Percentiles rank a stretch among this genome's conserved stretches.
Conservation (phyloP, 2,113 vertebrate genomes). For the Cyprinus carpio region DNA sequence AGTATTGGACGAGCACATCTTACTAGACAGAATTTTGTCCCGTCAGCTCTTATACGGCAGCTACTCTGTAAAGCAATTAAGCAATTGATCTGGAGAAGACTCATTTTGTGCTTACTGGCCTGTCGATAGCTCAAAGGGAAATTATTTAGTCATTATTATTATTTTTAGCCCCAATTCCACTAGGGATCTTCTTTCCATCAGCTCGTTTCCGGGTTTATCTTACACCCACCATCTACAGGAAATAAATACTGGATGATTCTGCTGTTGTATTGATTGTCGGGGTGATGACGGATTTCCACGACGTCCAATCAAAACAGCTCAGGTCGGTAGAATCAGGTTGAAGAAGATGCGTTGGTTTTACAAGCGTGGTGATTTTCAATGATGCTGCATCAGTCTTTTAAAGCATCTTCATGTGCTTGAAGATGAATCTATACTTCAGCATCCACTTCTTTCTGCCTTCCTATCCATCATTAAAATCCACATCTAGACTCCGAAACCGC, state of each 20-base stretch:
- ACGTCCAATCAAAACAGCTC: not conserved
- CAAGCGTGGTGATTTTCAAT: not conserved
- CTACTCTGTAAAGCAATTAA: slow-evolving; percentile 61
- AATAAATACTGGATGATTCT: slow-evolving; percentile 28
- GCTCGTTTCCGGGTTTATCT: slow-evolving; percentile 38
- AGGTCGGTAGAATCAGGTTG: not conserved
- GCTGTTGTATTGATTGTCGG: slow-evolving; percentile 22
- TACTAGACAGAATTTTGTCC: slow-evolving; percentile 57
- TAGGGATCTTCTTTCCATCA: slow-evolving; percentile 25
- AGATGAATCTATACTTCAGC: not conserved
- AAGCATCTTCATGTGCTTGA: not conserved
- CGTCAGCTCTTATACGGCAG: slow-evolving; percentile 56
- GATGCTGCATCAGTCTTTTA: slow-evolving; percentile 1
- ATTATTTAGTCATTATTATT: slow-evolving; percentile 52
- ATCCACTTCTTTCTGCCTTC: not conserved
- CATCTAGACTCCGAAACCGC: slow-evolving; percentile 7
- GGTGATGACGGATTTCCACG: not conserved
- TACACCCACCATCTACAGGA: slow-evolving; percentile 27
- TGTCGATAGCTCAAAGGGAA: slow-evolving; percentile 52
- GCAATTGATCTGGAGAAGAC: slow-evolving; percentile 58
- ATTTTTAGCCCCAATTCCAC: slow-evolving; percentile 49
- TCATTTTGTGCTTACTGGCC: slow-evolving; percentile 58
- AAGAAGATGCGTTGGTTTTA: not conserved
- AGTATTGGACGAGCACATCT: slow-evolving; percentile 47
- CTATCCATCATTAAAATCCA: slow-evolving; percentile 47